These are phyloP conservation scores for Furcula furcula DNA, from an alignment of 2,888 invertebrate species.

Conservation along the genomic window DNA sequence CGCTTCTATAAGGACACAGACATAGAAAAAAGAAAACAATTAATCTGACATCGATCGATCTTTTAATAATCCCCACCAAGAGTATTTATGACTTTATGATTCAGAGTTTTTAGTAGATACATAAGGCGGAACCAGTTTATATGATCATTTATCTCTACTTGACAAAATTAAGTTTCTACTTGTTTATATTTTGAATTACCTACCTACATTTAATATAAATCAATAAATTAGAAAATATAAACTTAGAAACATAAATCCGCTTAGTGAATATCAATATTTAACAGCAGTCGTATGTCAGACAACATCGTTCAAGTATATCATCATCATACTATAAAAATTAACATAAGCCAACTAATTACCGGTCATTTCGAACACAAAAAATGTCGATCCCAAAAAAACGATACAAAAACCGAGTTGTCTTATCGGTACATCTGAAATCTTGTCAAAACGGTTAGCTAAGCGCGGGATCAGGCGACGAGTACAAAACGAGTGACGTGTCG, in stretches of 20 bases:
- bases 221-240: no score
- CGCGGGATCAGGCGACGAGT: conserved; percentile 71
- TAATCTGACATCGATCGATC: conserved; percentile 52
- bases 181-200: no score
- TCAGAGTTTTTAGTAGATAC: no score
- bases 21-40: conserved; percentile 37
- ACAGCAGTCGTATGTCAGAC: neutral
- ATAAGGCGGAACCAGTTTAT: no score
- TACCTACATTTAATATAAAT: no score
- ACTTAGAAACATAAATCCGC: neutral
- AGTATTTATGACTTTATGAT: conserved; percentile 19
- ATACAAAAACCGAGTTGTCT: conserved; percentile 33
- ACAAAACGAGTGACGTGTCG: conserved; percentile 70
- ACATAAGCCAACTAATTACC: conserved; percentile 8
- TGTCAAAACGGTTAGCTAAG: conserved; percentile 81
- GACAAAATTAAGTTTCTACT: no score
- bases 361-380: conserved; percentile 3
- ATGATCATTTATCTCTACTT: no score
- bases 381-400: conserved; percentile 26
- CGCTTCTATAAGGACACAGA: conserved; percentile 35
- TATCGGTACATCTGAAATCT: conserved; percentile 68
- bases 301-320: neutral
- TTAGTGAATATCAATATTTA: neutral
- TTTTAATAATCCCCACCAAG: conserved; percentile 34
- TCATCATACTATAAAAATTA: conserved; percentile 6